Conservation (phyloP, 2,888 invertebrate genomes). For the Labia minor region DNA sequence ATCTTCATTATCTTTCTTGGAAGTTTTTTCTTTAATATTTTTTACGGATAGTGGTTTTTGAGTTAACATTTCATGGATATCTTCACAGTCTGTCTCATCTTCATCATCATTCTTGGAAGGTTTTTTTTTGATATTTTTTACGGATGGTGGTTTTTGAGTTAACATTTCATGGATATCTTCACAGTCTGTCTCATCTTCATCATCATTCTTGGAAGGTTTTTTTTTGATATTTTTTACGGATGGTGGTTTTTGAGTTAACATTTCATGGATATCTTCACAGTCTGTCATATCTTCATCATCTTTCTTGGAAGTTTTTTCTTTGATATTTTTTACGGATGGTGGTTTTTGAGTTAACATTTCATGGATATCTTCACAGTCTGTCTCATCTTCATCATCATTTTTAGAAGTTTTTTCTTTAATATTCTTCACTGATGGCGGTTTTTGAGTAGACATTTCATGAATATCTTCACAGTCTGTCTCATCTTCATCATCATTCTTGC, state of each 20-base stretch:
- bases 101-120: no score
- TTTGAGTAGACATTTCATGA: neutral
- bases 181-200: neutral
- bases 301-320: neutral
- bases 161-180: constrained; percentile 16
- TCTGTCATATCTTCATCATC: neutral
- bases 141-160: constrained; percentile 14
- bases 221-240: no score
- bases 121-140: no score
- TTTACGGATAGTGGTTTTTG: neutral
- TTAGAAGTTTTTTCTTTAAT: neutral
- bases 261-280: neutral
- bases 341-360: neutral
- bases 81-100: neutral
- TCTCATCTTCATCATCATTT: neutral
- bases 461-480: neutral
- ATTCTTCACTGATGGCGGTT: neutral
- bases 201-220: neutral
- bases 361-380: neutral
- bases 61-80: constrained; percentile 18
- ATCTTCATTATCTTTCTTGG: neutral
- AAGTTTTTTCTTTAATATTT: neutral
- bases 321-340: neutral
- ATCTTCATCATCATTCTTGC: neutral
- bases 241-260: neutral